Percentiles rank a stretch among this genome's conserved stretches.
phyloP scores from a whole-genome alignment of 2,888 invertebrate genomes.

The Auanema freiburgensis region DNA sequence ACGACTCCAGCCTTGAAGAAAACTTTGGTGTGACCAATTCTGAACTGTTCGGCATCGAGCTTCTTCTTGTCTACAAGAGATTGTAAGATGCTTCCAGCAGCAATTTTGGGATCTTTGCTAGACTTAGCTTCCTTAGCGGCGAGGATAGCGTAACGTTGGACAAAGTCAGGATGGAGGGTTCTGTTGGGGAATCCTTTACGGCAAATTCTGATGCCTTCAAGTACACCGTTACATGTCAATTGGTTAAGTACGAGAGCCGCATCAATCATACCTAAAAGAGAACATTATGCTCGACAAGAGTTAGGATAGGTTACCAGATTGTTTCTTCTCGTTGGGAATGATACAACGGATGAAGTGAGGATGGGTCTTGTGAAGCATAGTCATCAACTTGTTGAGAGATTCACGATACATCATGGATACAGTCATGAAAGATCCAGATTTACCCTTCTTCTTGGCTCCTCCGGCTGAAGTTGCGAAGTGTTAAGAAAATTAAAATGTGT shows the following conservation, averaged over 20 bases:
- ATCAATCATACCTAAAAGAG: constrained; percentile 82
- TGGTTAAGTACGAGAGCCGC: constrained; percentile 97
- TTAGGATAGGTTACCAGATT: constrained; percentile 60
- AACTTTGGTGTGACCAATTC: constrained; percentile 63
- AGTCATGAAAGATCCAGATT: constrained; percentile 64
- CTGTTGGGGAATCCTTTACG: constrained; percentile 99
- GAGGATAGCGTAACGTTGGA: constrained; percentile 99
- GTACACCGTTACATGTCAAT: constrained; percentile 99
- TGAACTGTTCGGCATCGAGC: constrained; percentile 60
- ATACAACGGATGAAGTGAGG: constrained; percentile 99
- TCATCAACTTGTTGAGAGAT: constrained; percentile 63
- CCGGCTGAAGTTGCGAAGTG: not conserved
- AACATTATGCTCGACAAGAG: constrained; percentile 11
- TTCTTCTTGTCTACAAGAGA: constrained; percentile 75
- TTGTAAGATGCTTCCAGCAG: constrained; percentile 76
- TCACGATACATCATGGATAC: constrained; percentile 64
- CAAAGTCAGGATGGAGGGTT: constrained; percentile 99
- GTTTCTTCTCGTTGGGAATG: constrained; percentile 82
- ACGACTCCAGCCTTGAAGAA: constrained; percentile 83
- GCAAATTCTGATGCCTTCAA: constrained; percentile 99
- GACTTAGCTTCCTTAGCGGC: constrained; percentile 78
- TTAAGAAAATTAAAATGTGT: not conserved
- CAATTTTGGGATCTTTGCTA: constrained; percentile 19
- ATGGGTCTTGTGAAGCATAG: constrained; percentile 85
- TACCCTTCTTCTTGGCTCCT: constrained; percentile 64